Evolutionary conservation across 1,140 invertebrate genomes (phyloP), one percentile per base, ranked within the genome.

Genomic region (Bilobella aurantiaca): DNA sequence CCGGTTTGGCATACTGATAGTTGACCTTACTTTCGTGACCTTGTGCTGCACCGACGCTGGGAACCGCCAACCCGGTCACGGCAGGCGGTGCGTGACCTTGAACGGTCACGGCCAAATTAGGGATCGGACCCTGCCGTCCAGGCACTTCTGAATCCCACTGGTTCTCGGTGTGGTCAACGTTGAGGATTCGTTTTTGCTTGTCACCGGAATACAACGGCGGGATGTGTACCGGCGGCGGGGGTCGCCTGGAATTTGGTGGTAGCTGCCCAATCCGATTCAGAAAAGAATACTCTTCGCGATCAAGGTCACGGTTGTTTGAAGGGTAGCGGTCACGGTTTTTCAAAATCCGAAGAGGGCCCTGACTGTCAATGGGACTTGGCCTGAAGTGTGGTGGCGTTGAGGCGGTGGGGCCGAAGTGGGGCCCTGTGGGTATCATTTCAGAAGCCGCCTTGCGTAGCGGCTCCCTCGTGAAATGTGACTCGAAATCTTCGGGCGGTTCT

Each of bases 271-370:
- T 31, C 5, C 68, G 37, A 16, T 67, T 72, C 1, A 67, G 60
- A 0, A 68, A 68, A 49, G 65, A 69, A 56, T 69, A 72, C 18
- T 72, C 71, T 56, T 69, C 63, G 47, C 63, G n/a, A n/a, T n/a
- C 70, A 0, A 67, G 70, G 21, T 67, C 65, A 25, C 67, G 28
- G 30, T 64, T 63, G 1, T 67, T 65, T 37, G 70, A 62, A 21
- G 68, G 64, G 25, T 29, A 32, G 64, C 63, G 63, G 3, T 37
- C 16, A 47, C n/a, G 34, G 1, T 37, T 27, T 21, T 56, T 63
- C 27, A 62, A 12, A 8, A 58, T 27, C 18, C 32, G 5, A 28
- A 5, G 21, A 8, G 42, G 25, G 34, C 5, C 27, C n/a, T 37
- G 61, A 14, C 23, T 59, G 29, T 47, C 30, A 31, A 28, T n/a